Conservation (phyloP, 1,140 invertebrate species). For the Pentalonia nigronervosa region DNA sequence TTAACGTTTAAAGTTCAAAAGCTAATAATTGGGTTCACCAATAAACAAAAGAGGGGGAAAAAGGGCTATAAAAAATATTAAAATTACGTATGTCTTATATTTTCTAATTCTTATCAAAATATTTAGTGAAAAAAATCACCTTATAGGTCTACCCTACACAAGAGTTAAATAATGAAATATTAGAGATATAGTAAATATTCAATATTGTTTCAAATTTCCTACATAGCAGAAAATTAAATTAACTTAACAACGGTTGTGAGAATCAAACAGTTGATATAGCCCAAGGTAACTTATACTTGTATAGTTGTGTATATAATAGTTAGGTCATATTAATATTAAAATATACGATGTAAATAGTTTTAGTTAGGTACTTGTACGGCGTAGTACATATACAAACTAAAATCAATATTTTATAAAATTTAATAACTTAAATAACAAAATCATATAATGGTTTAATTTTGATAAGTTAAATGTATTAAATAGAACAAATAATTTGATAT, state of each 20-base stretch:
- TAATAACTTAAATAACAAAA: not conserved
- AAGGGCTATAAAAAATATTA: not conserved
- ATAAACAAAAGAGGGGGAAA: not conserved
- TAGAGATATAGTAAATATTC: not conserved
- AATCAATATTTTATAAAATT: not conserved
- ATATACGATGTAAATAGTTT: not conserved
- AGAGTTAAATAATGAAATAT: not conserved
- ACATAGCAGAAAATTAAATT: not conserved
- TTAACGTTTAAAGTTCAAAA: not conserved
- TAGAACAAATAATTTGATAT: not conserved
- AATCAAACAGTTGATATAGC: slow-evolving; percentile 10
- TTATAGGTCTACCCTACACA: not conserved
- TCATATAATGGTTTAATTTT: not conserved
- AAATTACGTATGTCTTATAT: not conserved
- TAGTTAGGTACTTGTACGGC: not conserved
- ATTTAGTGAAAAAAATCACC: not conserved
- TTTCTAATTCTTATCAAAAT: not conserved
- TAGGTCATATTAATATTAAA: not conserved
- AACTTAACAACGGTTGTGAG: not conserved
- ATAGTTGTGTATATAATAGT: not conserved
- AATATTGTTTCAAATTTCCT: not conserved
- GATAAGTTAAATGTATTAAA: not conserved
- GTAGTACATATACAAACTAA: not conserved
- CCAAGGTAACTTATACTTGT: not conserved
- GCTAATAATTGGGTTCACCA: not conserved